phyloP scores from a whole-genome alignment of 92 coral and sea anemone species.

The Nematostella vectensis region DNA sequence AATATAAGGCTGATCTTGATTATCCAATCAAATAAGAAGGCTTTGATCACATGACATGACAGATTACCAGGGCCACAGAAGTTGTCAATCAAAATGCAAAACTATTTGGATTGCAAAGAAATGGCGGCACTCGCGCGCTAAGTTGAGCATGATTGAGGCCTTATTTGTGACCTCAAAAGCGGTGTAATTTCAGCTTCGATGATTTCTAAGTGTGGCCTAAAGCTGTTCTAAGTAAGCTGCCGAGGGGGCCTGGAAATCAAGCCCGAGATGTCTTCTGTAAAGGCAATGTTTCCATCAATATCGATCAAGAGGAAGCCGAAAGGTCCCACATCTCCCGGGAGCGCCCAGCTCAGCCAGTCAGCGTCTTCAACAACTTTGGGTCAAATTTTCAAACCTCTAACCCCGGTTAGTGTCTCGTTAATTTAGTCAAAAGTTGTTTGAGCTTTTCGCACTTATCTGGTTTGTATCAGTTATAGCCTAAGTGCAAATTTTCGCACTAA shows the following conservation, averaged over 20 bases:
- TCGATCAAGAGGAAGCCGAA: conserved; percentile 63
- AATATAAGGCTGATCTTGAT: too few relatives aligned
- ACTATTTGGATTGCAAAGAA: conserved; percentile 13
- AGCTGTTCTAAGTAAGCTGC: conserved; percentile 3
- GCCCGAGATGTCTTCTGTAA: conserved; percentile 55
- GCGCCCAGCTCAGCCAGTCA: conserved; percentile 11
- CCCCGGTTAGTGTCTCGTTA: conserved; percentile 68
- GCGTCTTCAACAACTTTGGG: conserved; percentile 6
- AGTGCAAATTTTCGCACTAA: conserved; percentile 12
- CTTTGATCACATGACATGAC: conserved; percentile 11
- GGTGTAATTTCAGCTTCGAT: neutral
- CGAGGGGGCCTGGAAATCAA: conserved; percentile 22
- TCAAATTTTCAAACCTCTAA: conserved; percentile 54
- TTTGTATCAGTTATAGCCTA: conserved; percentile 8
- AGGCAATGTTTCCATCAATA: conserved; percentile 65
- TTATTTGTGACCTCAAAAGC: conserved; percentile 9
- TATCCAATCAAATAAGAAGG: conserved; percentile 20
- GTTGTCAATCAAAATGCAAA: conserved; percentile 24
- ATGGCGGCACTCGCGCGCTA: conserved; percentile 31
- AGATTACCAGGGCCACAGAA: conserved; percentile 10
- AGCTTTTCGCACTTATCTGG: conserved; percentile 8
- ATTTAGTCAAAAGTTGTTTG: conserved; percentile 7
- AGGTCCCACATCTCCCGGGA: conserved; percentile 21
- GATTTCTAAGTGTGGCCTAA: conserved; percentile 3
- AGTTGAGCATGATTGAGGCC: conserved; percentile 7